Conservation (phyloP, 2,113 vertebrate species). For the Chionis minor region DNA sequence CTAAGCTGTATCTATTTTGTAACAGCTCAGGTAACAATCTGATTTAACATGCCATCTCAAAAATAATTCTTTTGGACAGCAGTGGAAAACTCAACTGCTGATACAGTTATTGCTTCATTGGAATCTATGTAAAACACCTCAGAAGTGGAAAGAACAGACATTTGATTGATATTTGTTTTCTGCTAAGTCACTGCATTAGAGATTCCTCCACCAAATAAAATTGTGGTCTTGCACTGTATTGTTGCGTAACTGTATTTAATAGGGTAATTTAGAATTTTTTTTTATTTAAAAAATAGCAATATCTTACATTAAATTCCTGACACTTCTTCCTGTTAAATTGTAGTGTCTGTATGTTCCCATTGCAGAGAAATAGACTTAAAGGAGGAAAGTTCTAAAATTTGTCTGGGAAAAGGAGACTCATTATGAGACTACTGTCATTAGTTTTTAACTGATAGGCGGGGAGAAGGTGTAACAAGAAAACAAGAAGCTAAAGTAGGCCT, state of each 20-base stretch:
- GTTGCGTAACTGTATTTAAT: not conserved
- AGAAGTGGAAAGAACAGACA: not conserved
- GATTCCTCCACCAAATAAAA: not conserved
- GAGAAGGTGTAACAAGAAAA: not conserved
- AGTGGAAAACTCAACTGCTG: constrained; percentile 37
- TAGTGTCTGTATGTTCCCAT: not conserved
- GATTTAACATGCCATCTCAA: constrained; percentile 63
- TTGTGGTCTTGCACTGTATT: not conserved
- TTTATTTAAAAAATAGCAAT: not conserved
- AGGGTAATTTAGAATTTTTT: not conserved
- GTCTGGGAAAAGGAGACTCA: not conserved
- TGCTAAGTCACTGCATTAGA: not conserved
- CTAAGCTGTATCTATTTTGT: not conserved
- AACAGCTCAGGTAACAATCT: constrained; percentile 50
- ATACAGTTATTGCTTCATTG: constrained; percentile 43
- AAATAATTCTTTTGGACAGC: constrained; percentile 62
- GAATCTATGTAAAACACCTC: not conserved
- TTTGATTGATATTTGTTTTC: constrained; percentile 42
- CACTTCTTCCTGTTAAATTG: not conserved
- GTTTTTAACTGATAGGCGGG: not conserved
- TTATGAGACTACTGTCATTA: not conserved
- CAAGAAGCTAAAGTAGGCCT: not conserved
- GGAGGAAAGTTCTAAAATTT: not conserved
- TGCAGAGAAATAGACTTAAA: not conserved
- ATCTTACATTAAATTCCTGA: not conserved